phyloP scores from a whole-genome alignment of 2,113 vertebrate genomes.

The Cynocephalus volans region DNA sequence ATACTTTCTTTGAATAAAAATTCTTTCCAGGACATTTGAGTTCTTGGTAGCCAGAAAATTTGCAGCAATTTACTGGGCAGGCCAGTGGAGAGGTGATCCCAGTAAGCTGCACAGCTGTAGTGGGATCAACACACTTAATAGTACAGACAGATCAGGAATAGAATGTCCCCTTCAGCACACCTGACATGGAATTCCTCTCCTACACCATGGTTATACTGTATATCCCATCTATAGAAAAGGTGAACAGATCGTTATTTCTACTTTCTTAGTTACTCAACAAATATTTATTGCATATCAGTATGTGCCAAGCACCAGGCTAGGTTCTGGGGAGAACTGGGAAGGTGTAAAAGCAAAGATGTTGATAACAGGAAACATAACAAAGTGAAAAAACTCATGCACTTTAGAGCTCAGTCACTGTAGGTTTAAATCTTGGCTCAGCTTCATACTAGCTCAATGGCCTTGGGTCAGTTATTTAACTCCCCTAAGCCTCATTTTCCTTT shows the following conservation, averaged over 20 bases:
- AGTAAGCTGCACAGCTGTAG: neutral
- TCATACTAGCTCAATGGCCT: neutral
- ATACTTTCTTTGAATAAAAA: slow-evolving; percentile 27
- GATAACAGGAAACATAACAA: neutral
- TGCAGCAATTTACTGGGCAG: neutral
- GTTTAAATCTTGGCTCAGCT: slow-evolving; percentile 18
- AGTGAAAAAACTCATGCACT: neutral
- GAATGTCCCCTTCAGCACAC: neutral
- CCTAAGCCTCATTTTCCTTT: neutral
- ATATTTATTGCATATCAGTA: neutral
- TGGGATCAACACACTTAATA: neutral
- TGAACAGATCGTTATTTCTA: neutral
- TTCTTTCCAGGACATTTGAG: neutral
- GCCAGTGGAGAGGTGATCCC: neutral
- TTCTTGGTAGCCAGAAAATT: neutral
- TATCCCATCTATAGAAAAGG: neutral
- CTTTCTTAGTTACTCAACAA: slow-evolving; percentile 30
- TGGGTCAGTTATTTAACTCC: neutral
- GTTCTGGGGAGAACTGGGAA: neutral
- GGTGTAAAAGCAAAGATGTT: neutral
- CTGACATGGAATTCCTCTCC: neutral
- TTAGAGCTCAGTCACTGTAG: neutral
- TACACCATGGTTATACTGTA: neutral
- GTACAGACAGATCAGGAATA: neutral
- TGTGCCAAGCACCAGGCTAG: neutral